These are phyloP conservation scores for Gymnoscopelus microlampas DNA, from an alignment of 2,797 vertebrate genomes.

Conservation along the genomic window DNA sequence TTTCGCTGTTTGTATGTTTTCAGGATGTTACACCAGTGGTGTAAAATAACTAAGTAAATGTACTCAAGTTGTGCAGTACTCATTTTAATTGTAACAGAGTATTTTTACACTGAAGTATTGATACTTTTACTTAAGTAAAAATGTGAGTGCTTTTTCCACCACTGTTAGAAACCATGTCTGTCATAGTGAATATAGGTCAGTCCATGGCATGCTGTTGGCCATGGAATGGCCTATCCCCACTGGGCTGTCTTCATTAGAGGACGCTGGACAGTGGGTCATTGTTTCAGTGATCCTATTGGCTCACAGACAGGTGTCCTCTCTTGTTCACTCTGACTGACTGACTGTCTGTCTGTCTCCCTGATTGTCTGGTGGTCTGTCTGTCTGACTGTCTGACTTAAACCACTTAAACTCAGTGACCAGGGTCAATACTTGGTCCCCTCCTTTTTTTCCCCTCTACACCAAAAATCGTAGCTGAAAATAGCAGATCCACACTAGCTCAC, in stretches of 20 bases:
- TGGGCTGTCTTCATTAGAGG: constrained; percentile 44
- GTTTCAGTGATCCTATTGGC: constrained; percentile 56
- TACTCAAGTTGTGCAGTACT: background rate
- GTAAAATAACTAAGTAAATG: too few relatives aligned
- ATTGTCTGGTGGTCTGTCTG: background rate
- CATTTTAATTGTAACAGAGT: background rate
- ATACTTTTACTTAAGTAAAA: too few relatives aligned
- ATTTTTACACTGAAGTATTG: too few relatives aligned
- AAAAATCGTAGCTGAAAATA: too few relatives aligned
- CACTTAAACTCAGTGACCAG: too few relatives aligned
- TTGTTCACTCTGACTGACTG: background rate
- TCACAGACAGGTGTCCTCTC: constrained; percentile 14
- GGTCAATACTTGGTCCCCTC: too few relatives aligned
- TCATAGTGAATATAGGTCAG: constrained; percentile 50
- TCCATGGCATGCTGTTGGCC: constrained; percentile 3
- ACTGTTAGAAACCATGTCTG: constrained; percentile 14
- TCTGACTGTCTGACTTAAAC: background rate
- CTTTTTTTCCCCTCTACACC: too few relatives aligned
- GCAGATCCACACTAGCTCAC: too few relatives aligned
- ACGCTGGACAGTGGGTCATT: constrained; percentile 58
- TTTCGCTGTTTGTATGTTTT: constrained; percentile 19
- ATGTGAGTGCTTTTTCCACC: too few relatives aligned
- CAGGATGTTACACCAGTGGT: too few relatives aligned
- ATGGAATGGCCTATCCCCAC: constrained; percentile 32
- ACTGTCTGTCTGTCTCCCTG: constrained; percentile 9